phyloP scores from a whole-genome alignment of 2,113 vertebrate species.

The Pristiophorus japonicus region DNA sequence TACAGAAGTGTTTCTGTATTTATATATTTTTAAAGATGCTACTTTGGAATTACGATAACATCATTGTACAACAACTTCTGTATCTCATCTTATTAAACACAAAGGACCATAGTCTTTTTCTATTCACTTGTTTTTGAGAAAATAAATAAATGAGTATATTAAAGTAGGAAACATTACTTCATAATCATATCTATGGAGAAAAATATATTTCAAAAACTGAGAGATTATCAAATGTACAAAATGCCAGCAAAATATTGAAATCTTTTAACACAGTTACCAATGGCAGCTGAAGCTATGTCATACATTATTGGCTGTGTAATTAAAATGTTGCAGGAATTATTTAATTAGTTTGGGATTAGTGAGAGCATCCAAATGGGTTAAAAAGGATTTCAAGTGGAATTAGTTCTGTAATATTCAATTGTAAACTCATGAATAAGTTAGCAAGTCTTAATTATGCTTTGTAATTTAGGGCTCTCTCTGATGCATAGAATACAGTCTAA shows the following conservation, averaged over 20 bases:
- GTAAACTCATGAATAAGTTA: neutral
- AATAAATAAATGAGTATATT: too few species aligned
- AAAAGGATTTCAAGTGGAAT: too few species aligned
- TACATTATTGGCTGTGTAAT: neutral
- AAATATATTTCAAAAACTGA: neutral
- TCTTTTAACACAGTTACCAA: neutral
- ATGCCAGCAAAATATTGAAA: neutral
- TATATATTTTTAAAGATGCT: too few species aligned
- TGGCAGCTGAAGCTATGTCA: neutral
- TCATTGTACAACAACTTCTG: too few species aligned
- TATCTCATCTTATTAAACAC: too few species aligned
- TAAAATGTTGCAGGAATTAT: conserved; percentile 1
- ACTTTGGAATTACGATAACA: too few species aligned
- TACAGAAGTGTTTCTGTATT: too few species aligned
- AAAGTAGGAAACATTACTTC: neutral
- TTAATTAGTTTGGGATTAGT: conserved; percentile 27
- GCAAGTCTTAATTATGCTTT: conserved; percentile 14
- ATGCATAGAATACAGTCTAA: neutral
- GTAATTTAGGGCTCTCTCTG: neutral
- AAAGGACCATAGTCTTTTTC: too few species aligned
- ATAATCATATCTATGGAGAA: neutral
- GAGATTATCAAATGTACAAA: neutral
- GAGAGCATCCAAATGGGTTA: neutral
- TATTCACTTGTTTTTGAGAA: too few species aligned
- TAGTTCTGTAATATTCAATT: neutral